Percentiles rank a stretch among this genome's conserved stretches.
These are phyloP conservation scores for Phrynocephalus vlangalii DNA, from an alignment of 2,797 vertebrate species.

Conservation along the genomic window DNA sequence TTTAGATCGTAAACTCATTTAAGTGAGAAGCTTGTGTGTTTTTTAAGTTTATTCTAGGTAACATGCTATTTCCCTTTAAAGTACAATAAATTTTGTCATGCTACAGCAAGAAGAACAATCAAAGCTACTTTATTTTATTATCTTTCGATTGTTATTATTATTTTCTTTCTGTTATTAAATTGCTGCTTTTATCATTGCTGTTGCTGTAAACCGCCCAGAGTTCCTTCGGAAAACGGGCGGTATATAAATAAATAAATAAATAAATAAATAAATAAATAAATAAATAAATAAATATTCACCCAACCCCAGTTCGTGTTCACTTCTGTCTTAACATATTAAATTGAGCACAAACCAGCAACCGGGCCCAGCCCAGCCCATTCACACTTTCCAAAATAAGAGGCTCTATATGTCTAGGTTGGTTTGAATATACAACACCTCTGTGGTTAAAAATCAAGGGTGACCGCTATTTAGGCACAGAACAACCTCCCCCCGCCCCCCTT, in stretches of 20 bases:
- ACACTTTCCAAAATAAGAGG: neutral
- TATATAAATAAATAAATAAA: no score
- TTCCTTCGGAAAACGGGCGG: no score
- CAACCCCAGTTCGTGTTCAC: neutral
- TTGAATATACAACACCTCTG: constrained; percentile 17
- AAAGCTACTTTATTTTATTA: neutral
- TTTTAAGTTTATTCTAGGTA: no score
- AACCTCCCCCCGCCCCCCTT: no score
- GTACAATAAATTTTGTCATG: neutral
- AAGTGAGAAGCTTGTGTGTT: neutral
- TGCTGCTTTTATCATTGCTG: no score
- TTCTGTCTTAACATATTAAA: neutral
- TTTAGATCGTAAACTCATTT: neutral
- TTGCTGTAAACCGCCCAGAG: no score
- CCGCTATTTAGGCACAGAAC: no score
- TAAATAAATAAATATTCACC: neutral
- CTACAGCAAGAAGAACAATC: neutral
- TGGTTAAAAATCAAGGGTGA: constrained; percentile 17
- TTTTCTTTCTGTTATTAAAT: no score
- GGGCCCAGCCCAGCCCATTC: neutral
- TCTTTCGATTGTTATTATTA: no score
- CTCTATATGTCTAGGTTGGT: neutral
- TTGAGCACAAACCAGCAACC: neutral
- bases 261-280: no score
- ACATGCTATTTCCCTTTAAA: no score